These are phyloP conservation scores for Chaenocephalus aceratus DNA, from an alignment of 2,113 vertebrate species.

Conservation along the genomic window DNA sequence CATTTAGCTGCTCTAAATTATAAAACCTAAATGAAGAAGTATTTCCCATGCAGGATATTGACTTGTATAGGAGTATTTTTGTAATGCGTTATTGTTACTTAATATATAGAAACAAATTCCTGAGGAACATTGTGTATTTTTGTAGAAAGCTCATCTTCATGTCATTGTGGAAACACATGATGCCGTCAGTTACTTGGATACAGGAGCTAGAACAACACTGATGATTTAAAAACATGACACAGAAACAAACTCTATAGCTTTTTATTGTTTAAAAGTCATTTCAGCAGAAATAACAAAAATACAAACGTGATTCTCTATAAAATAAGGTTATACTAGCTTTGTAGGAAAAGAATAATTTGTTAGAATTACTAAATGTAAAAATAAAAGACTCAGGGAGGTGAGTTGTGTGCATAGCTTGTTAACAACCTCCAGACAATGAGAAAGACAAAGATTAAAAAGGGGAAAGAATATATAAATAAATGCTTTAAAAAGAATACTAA, in stretches of 20 bases:
- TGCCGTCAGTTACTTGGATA: neutral
- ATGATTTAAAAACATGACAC: conserved; percentile 19
- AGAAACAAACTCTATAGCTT: conserved; percentile 19
- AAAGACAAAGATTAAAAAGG: neutral
- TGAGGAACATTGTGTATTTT: too few relatives aligned
- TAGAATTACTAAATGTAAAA: conserved; percentile 50
- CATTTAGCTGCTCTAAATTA: too few relatives aligned
- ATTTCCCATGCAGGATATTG: too few relatives aligned
- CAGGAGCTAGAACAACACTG: neutral
- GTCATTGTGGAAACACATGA: neutral
- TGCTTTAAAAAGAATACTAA: conserved; percentile 30
- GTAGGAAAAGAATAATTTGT: conserved; percentile 65
- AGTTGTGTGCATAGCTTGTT: conserved; percentile 78
- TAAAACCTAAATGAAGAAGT: too few relatives aligned
- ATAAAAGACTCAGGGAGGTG: conserved; percentile 43
- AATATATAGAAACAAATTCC: too few relatives aligned
- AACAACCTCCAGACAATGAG: conserved; percentile 46
- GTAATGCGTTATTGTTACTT: too few relatives aligned
- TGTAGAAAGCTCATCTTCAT: neutral
- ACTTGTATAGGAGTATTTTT: too few relatives aligned
- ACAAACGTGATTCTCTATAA: conserved; percentile 30
- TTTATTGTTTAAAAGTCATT: conserved; percentile 50
- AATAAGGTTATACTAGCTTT: conserved; percentile 53
- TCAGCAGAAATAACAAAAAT: conserved; percentile 35
- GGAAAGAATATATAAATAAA: conserved; percentile 64